A percentile compares a stretch with the other conserved stretches of the same genome.
Conservation (phyloP, 2,113 vertebrate species). For the Stictonetta naevosa region DNA sequence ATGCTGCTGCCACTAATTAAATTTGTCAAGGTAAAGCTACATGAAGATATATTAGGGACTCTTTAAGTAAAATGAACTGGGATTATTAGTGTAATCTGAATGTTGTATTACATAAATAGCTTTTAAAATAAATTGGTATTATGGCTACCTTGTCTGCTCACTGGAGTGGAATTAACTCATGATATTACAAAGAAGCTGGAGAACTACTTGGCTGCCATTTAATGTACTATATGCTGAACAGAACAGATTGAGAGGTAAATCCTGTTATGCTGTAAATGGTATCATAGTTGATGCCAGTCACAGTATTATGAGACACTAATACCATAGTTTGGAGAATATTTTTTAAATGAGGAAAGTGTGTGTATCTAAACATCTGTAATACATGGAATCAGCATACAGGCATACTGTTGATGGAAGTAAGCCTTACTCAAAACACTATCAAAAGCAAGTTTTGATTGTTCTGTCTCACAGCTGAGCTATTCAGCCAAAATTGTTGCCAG, state of each 20-base stretch:
- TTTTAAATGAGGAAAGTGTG: background rate
- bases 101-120: background rate
- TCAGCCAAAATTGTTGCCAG: background rate
- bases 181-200: background rate
- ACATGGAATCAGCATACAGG: background rate
- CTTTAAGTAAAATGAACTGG: background rate
- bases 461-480: background rate
- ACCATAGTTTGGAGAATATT: background rate
- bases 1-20: constrained; percentile 38
- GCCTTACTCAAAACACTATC: background rate
- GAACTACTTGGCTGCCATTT: background rate
- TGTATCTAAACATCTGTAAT: background rate
- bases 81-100: background rate
- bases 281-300: background rate
- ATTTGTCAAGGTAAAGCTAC: background rate
- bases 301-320: background rate
- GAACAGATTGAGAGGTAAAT: background rate
- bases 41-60: background rate
- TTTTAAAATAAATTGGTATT: background rate
- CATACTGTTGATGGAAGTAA: background rate
- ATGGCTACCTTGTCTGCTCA: background rate
- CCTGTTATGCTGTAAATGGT: background rate
- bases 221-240: background rate
- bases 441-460: background rate
- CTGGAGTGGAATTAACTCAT: background rate